These are phyloP conservation scores for Diabrotica virgifera DNA, from an alignment of 1,140 invertebrate species.

Conservation along the genomic window DNA sequence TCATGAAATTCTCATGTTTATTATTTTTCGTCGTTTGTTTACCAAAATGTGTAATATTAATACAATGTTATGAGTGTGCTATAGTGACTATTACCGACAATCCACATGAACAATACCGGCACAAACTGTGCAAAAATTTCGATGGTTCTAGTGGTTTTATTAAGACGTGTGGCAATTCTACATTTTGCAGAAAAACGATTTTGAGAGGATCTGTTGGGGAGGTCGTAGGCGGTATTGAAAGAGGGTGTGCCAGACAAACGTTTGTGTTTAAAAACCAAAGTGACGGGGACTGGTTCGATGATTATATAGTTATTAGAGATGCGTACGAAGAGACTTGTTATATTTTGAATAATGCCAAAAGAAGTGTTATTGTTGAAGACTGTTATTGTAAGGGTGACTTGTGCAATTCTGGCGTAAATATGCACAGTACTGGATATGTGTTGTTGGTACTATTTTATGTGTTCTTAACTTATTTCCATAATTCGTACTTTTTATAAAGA, in stretches of 20 bases:
- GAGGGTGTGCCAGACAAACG: constrained; percentile 12
- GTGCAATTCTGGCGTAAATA: constrained; percentile 6
- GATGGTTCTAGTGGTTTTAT: constrained; percentile 8
- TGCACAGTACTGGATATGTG: no score
- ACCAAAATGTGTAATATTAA: not conserved
- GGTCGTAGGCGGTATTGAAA: not conserved
- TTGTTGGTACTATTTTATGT: no score
- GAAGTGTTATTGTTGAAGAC: not conserved
- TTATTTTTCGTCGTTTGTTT: no score
- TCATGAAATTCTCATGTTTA: no score
- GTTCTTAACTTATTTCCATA: no score
- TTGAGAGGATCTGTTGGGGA: not conserved
- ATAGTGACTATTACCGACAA: not conserved
- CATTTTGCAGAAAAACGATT: constrained; percentile 10
- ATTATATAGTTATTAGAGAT: not conserved
- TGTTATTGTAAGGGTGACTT: constrained; percentile 13
- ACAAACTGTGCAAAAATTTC: constrained; percentile 10
- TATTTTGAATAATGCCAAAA: not conserved
- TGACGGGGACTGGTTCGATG: constrained; percentile 3
- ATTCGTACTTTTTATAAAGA: no score
- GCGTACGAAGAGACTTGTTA: constrained; percentile 5
- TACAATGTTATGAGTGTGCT: constrained; percentile 13
- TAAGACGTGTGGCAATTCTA: constrained; percentile 7
- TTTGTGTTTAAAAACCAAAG: not conserved
- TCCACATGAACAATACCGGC: not conserved